Evolutionary conservation across 2,888 invertebrate species (phyloP).

Genomic region (Caenorhabditis japonica): DNA sequence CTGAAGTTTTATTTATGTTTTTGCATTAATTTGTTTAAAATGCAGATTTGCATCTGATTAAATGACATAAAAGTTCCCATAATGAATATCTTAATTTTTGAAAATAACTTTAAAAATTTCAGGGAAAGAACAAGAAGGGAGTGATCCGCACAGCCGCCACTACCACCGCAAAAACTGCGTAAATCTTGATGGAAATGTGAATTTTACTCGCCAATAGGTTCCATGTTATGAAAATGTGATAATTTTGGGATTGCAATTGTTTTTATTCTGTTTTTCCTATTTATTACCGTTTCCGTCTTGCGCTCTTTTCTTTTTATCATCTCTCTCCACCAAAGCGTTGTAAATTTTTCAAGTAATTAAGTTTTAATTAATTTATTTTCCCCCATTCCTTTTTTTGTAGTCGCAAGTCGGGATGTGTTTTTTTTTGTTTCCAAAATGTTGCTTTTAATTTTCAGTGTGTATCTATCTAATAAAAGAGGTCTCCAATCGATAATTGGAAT

Average conservation of each 20-base stretch:
- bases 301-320: slow-evolving; percentile 18
- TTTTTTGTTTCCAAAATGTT: slow-evolving; percentile 1
- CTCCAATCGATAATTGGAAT: slow-evolving; percentile 12
- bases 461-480: slow-evolving; percentile 46
- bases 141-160: slow-evolving; percentile 41
- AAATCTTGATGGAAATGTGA: background rate
- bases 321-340: slow-evolving; percentile 45
- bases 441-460: slow-evolving; percentile 17
- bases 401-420: slow-evolving; percentile 23
- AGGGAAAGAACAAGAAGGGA: slow-evolving; percentile 61
- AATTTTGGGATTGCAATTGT: slow-evolving; percentile 45
- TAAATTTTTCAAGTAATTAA: slow-evolving; percentile 29
- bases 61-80: too few species aligned
- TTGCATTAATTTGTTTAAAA: too few species aligned
- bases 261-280: slow-evolving; percentile 29
- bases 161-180: slow-evolving; percentile 22
- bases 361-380: slow-evolving; percentile 35
- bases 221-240: slow-evolving; percentile 39
- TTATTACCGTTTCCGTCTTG: slow-evolving; percentile 22
- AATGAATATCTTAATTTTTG: background rate
- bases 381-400: slow-evolving; percentile 15
- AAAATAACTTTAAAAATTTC: slow-evolving; percentile 7
- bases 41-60: too few species aligned
- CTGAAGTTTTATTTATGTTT: too few species aligned
- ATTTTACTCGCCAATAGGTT: slow-evolving; percentile 4